Base-by-base conservation (phyloP, 2,888 invertebrate genomes). In the Pyrrhosoma nymphula region DNA sequence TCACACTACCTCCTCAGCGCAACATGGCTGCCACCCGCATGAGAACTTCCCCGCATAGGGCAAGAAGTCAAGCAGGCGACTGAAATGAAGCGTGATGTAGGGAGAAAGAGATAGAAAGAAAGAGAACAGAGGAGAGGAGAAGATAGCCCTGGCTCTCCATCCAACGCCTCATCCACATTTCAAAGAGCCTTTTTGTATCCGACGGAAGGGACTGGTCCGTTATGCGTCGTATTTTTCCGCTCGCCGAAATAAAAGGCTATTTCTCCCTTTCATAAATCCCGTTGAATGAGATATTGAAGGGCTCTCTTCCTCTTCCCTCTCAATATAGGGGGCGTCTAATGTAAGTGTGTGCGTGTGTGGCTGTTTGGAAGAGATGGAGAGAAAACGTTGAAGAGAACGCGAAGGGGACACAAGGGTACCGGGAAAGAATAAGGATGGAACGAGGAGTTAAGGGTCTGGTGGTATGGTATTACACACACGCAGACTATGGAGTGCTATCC, bases 121-220 rank as follows among this genome's bases (percentile, higher is more conserved):
- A 60, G 16, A 23, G 60, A 23, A 23, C 16, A 23, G 60, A 23
- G 60, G 0, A 23, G 20, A 16, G 60, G 60, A 60, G 60, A 18
- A 18, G 18, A 60, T 30, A 10, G 16, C 63, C 23, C 39, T n/a
- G 14, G 16, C 55, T 20, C 90, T 30, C 82, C 60, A 18, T 26
- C 20, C 75, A 20, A 14, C 90, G 35, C 56, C 82, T 88, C 88
- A 88, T 88, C 26, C 88, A 35, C 88, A 55, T 88, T 88, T 47
- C 88, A 88, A 88, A 55, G 88, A 12, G 39, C 47, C 39, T 47
- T 47, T 88, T 88, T 88, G 88, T 39, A 88, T 88, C 35, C 88
- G 55, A 39, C 0, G 88, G 26, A 88, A 39, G 47, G 39, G 23
- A 47, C 55, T 18, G 35, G 39, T 35, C 88, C 88, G 88, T 47